Evolutionary conservation across 64 coral and sea anemone species (phyloP).

Genomic region (Pocillopora verrucosa): DNA sequence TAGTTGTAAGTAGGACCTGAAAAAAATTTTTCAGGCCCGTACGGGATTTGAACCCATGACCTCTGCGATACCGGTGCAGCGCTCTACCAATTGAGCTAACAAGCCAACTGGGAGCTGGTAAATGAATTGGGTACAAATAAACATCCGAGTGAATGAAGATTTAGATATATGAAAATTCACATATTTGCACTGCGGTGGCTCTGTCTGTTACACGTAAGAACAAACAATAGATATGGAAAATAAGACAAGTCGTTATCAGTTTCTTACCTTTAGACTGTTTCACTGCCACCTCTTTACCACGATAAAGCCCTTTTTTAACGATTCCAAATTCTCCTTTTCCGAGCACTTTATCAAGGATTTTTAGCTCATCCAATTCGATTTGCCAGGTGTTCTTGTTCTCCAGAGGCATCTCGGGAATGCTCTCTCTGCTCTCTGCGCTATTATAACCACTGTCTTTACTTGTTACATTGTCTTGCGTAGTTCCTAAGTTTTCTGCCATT

Average conservation of each 20-base stretch:
- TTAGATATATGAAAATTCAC: too few relatives aligned
- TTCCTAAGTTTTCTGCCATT: not conserved
- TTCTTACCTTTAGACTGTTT: constrained; percentile 22
- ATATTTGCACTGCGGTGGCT: too few relatives aligned
- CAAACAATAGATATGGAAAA: too few relatives aligned
- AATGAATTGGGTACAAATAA: too few relatives aligned
- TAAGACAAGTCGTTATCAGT: not conserved
- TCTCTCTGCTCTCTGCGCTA: constrained; percentile 3
- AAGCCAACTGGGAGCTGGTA: too few relatives aligned
- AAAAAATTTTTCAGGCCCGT: too few relatives aligned
- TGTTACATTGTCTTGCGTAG: not conserved
- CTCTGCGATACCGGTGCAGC: too few relatives aligned
- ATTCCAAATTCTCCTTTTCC: constrained; percentile 19
- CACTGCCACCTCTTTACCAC: not conserved
- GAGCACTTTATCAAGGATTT: not conserved
- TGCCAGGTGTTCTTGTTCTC: not conserved
- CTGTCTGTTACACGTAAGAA: too few relatives aligned
- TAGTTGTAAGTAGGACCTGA: too few relatives aligned
- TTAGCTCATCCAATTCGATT: not conserved
- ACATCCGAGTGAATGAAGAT: too few relatives aligned
- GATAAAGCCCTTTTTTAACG: not conserved
- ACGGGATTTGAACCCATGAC: too few relatives aligned
- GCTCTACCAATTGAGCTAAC: too few relatives aligned
- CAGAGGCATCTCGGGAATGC: not conserved
- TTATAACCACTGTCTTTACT: constrained; percentile 3